Percentiles rank a stretch among this genome's conserved stretches.
These are phyloP conservation scores for Jacana jacana DNA, from an alignment of 2,113 vertebrate species.

Conservation along the genomic window DNA sequence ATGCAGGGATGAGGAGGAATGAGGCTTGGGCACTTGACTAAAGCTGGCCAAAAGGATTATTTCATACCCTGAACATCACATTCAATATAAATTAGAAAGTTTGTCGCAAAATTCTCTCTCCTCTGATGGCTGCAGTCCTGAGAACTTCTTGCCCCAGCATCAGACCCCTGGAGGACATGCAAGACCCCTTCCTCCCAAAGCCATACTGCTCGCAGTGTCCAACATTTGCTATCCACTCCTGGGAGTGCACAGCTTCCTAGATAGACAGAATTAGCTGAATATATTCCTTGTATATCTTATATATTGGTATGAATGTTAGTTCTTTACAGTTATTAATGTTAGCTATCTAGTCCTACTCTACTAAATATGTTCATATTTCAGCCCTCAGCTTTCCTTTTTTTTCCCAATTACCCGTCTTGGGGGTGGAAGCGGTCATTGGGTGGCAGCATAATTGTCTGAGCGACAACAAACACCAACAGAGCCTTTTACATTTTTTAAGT, in stretches of 20 bases:
- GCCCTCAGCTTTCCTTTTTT: background rate
- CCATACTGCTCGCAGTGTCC: background rate
- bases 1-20: background rate
- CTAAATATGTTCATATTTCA: background rate
- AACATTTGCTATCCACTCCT: background rate
- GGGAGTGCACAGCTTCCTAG: background rate
- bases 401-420: background rate
- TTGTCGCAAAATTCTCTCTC: background rate
- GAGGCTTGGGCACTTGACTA: background rate
- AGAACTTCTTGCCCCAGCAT: background rate
- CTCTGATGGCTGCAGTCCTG: background rate
- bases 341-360: background rate
- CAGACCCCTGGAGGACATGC: background rate
- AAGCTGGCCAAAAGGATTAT: background rate
- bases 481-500: background rate
- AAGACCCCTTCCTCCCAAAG: background rate
- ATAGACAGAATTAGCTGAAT: background rate
- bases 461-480: background rate
- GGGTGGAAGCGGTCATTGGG: background rate
- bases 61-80: background rate
- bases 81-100: background rate
- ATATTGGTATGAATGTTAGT: background rate
- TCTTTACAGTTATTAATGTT: background rate
- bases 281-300: background rate
- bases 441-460: background rate